Evolutionary conservation across 2,888 invertebrate species (phyloP).

Genomic region (Leuctra nigra): DNA sequence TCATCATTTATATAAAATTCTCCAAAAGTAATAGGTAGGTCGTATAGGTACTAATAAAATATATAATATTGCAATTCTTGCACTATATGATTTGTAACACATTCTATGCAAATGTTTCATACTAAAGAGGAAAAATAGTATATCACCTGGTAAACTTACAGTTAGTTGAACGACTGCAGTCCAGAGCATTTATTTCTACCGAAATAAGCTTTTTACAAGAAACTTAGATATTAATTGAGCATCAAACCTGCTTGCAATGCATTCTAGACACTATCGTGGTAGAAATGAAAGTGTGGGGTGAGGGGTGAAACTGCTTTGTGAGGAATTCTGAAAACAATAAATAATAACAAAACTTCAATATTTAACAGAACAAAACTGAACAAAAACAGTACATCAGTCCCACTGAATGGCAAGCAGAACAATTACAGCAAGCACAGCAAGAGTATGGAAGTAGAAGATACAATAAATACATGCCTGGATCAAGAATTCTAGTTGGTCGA

Average conservation of each 20-base stretch:
- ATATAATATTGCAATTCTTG: too few relatives aligned
- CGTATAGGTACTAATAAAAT: too few relatives aligned
- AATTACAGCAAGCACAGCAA: background rate
- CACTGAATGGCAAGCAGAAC: background rate
- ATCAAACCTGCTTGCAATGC: background rate
- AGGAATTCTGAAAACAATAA: constrained; percentile 14
- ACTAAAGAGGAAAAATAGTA: too few relatives aligned
- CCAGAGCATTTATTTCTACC: background rate
- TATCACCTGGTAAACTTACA: too few relatives aligned
- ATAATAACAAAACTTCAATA: constrained; percentile 1
- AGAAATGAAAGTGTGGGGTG: background rate
- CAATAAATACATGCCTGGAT: too few relatives aligned
- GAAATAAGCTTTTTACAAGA: background rate
- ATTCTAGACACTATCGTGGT: background rate
- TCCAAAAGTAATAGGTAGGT: too few relatives aligned
- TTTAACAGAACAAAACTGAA: background rate
- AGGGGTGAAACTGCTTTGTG: constrained; percentile 2
- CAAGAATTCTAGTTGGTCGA: too few relatives aligned
- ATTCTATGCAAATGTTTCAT: too few relatives aligned
- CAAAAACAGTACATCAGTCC: background rate
- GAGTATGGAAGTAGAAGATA: background rate
- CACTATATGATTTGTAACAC: too few relatives aligned
- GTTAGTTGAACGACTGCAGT: too few relatives aligned
- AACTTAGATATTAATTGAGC: background rate
- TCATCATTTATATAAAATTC: too few relatives aligned